Conservation (phyloP, 1,140 invertebrate genomes). For the Eciton burchellii region DNA sequence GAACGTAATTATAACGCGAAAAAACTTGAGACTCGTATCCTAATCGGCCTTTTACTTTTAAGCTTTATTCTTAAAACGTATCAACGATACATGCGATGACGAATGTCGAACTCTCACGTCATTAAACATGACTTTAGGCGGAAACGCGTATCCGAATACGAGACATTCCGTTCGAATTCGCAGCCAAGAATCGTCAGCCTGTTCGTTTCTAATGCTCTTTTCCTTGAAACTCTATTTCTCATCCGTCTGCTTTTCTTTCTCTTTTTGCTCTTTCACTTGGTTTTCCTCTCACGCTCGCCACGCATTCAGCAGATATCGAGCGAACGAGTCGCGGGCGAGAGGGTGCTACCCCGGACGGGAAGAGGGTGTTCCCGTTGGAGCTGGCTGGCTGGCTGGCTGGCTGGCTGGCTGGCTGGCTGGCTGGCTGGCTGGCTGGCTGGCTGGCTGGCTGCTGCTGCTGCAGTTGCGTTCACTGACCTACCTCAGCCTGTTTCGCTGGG, state of each 20-base stretch:
- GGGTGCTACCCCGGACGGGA: slow-evolving; percentile 52
- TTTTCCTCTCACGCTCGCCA: slow-evolving; percentile 36
- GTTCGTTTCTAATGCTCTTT: background rate
- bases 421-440: no score
- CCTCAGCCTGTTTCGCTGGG: slow-evolving; percentile 33
- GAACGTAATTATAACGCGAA: slow-evolving; percentile 12
- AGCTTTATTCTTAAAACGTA: no score
- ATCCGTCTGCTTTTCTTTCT: background rate
- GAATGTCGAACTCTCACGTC: no score
- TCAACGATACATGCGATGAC: no score
- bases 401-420: no score
- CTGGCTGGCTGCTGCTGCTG: slow-evolving; percentile 48
- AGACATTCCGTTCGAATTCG: background rate
- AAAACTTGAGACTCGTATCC: background rate
- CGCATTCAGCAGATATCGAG: slow-evolving; percentile 55
- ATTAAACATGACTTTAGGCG: no score
- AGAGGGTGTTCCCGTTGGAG: slow-evolving; percentile 51
- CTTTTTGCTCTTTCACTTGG: slow-evolving; percentile 21
- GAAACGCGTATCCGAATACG: background rate
- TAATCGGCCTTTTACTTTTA: background rate
- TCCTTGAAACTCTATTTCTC: no score
- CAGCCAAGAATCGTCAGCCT: background rate
- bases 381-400: slow-evolving; percentile 50
- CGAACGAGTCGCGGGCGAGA: slow-evolving; percentile 50
- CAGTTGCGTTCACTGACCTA: slow-evolving; percentile 57